Percentiles rank a stretch among this genome's conserved stretches.
Evolutionary conservation across 2,797 vertebrate genomes (phyloP).

Genomic region (Australoheros facetus): DNA sequence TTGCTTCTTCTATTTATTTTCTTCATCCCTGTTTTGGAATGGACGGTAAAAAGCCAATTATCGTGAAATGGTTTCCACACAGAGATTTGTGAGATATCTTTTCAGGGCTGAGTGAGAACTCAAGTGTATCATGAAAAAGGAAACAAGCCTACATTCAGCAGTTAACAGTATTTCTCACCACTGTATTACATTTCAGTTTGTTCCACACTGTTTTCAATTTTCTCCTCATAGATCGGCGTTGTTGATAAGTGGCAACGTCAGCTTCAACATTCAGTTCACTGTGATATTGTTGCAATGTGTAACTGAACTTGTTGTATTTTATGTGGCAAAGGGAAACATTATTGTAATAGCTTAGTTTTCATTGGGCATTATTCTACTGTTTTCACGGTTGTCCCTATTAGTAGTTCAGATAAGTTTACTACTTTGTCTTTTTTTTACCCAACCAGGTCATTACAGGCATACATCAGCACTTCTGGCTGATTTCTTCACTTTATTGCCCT

Average conservation of each 20-base stretch:
- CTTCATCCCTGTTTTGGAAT: background rate
- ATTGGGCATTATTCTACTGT: background rate
- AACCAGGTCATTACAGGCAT: conserved; percentile 10
- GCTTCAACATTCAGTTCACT: background rate
- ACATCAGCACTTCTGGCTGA: conserved; percentile 42
- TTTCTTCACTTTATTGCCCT: conserved; percentile 49
- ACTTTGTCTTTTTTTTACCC: background rate
- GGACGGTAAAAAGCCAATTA: background rate
- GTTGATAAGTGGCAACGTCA: background rate
- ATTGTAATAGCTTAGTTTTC: background rate
- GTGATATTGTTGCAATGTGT: background rate
- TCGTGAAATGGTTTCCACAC: background rate
- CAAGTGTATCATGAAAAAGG: background rate
- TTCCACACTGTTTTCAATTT: background rate
- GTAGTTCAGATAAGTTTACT: background rate
- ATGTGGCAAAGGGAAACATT: background rate
- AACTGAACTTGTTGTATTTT: background rate
- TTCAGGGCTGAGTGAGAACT: background rate
- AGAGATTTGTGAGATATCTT: background rate
- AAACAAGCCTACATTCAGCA: background rate
- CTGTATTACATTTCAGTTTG: background rate
- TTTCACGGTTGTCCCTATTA: background rate
- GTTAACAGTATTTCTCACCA: background rate
- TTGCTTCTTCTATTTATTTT: background rate
- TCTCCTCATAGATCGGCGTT: background rate